A percentile compares a stretch with the other conserved stretches of the same genome.
Conservation (phyloP, 2,888 invertebrate species). For the Thecophora atra region DNA sequence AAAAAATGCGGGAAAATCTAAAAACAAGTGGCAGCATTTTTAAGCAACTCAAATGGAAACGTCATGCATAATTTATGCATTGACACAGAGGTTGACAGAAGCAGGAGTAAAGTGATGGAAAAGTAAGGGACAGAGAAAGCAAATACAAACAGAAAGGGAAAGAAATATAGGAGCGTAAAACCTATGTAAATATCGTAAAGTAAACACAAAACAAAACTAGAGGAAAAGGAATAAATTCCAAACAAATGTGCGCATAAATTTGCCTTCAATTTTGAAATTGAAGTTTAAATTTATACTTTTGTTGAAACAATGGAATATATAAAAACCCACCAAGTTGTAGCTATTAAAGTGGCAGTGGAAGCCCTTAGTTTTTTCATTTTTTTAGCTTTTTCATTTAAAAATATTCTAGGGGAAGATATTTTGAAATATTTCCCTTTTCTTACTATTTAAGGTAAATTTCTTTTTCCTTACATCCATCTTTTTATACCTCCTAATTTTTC, state of each 20-base stretch:
- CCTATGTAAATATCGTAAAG: no score
- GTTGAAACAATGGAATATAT: not conserved
- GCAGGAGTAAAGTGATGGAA: not conserved
- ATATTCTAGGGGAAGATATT: no score
- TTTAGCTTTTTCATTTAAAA: not conserved
- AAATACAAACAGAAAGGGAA: not conserved
- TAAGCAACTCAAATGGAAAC: conserved; percentile 46
- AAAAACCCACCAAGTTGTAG: not conserved
- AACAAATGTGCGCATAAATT: conserved; percentile 43
- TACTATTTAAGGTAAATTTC: no score
- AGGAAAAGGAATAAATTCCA: conserved; percentile 14
- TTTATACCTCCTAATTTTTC: no score
- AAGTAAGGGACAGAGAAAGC: not conserved
- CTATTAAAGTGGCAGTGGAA: not conserved
- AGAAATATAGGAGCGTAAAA: no score
- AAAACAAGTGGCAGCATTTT: conserved; percentile 36
- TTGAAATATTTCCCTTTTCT: no score
- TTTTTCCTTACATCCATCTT: no score
- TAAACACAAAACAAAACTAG: not conserved
- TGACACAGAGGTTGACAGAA: conserved; percentile 21
- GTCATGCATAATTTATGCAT: conserved; percentile 50
- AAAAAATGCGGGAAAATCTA: conserved; percentile 15
- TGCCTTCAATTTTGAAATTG: conserved; percentile 44
- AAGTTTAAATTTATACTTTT: conserved; percentile 19
- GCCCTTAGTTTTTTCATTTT: not conserved